phyloP scores from a whole-genome alignment of 2,888 invertebrate genomes.

The Trachelus troglodyta region DNA sequence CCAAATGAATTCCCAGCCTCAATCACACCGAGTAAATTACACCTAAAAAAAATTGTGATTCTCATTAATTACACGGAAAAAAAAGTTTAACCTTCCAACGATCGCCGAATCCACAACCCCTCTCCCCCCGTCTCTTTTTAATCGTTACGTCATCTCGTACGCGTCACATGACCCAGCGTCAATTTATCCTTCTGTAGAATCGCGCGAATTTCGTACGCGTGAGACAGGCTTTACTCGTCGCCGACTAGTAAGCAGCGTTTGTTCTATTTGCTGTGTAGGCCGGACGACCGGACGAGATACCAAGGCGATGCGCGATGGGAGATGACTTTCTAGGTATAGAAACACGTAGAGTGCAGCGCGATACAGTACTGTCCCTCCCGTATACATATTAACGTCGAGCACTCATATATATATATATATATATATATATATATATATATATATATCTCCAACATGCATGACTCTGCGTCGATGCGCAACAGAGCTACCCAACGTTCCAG shows the following conservation, averaged over 20 bases:
- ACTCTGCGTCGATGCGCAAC: background rate
- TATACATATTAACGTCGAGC: background rate
- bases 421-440: too few relatives aligned
- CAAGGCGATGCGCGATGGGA: conserved; percentile 24
- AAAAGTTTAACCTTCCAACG: background rate
- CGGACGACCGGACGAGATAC: conserved; percentile 19
- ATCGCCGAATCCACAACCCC: background rate
- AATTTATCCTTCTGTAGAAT: background rate
- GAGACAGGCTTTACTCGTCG: background rate
- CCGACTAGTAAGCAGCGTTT: background rate
- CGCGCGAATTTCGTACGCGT: background rate
- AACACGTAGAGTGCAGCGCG: conserved; percentile 28
- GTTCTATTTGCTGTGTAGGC: conserved; percentile 14
- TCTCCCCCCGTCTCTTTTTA: background rate
- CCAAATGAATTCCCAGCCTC: background rate
- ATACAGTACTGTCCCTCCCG: conserved; percentile 14
- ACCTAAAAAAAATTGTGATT: background rate
- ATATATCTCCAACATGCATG: conserved; percentile 7
- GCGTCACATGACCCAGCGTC: background rate
- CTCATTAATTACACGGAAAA: background rate
- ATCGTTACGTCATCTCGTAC: background rate
- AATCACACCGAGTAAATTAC: background rate
- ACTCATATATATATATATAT: background rate
- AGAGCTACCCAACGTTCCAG: background rate
- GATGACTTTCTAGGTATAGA: conserved; percentile 42